These are phyloP conservation scores for Scaptomyza parva DNA, from an alignment of 2,888 invertebrate species.

Conservation along the genomic window DNA sequence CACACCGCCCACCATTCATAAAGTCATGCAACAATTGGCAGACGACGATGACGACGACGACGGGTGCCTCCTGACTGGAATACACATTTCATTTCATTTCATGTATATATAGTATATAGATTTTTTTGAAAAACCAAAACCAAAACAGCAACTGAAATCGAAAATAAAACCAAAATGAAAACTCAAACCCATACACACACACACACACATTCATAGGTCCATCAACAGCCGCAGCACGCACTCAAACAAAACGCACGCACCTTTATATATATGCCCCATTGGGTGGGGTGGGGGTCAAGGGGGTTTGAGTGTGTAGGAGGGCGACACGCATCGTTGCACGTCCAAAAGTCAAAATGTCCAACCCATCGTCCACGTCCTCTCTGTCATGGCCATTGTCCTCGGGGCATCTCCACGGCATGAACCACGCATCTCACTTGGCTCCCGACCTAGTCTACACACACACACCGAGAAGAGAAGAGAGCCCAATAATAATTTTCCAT, in stretches of 20 bases:
- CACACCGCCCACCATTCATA: conserved; percentile 61
- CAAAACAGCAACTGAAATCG: conserved; percentile 15
- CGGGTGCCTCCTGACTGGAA: conserved; percentile 75
- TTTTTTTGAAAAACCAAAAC: conserved; percentile 72
- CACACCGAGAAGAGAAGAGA: too few species aligned
- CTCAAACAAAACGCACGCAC: conserved; percentile 64
- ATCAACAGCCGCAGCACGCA: conserved; percentile 79
- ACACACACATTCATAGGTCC: conserved; percentile 63
- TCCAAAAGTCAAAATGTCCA: conserved; percentile 36
- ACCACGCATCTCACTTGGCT: conserved; percentile 69
- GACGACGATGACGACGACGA: conserved; percentile 3
- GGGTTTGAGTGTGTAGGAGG: neutral
- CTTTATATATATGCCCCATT: conserved; percentile 70
- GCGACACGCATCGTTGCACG: conserved; percentile 75
- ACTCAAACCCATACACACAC: conserved; percentile 55
- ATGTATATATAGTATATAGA: conserved; percentile 4
- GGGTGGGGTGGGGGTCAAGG: too few species aligned
- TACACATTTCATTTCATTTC: conserved; percentile 56
- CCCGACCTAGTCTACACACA: conserved; percentile 67
- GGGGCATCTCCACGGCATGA: conserved; percentile 42
- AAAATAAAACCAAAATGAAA: conserved; percentile 42
- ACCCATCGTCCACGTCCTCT: conserved; percentile 30
- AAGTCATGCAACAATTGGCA: conserved; percentile 68
- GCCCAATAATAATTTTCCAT: conserved; percentile 31
- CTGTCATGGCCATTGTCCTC: conserved; percentile 73